Percentiles rank a stretch among this genome's conserved stretches.
Evolutionary conservation across 1,140 invertebrate species (phyloP).

Genomic region (Drosophila seguyi): DNA sequence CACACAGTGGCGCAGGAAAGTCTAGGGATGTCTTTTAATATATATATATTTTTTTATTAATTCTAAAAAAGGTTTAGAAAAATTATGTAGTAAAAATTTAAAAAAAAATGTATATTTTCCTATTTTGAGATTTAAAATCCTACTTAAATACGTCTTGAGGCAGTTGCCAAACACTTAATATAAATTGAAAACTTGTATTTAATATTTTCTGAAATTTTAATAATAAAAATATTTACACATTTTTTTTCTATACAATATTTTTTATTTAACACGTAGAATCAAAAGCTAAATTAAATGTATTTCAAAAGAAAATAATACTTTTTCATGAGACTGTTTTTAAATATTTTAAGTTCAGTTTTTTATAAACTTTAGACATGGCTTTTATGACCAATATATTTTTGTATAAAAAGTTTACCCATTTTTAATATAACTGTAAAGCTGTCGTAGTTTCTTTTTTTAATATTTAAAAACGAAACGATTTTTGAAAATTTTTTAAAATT

Average conservation of each 20-base stretch:
- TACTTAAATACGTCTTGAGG: no score
- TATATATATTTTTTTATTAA: no score
- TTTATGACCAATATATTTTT: neutral
- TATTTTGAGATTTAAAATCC: no score
- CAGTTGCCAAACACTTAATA: no score
- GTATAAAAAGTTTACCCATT: neutral
- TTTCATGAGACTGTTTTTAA: neutral
- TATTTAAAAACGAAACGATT: neutral
- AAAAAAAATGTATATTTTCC: no score
- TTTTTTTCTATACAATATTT: no score
- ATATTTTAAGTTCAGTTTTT: neutral
- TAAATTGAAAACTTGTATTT: no score
- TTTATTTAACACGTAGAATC: neutral
- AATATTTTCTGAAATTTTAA: no score
- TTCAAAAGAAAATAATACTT: neutral
- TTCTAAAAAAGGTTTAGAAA: no score
- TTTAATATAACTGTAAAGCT: neutral
- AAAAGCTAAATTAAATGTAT: neutral
- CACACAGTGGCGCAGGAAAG: conserved; percentile 43
- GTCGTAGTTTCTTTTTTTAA: neutral
- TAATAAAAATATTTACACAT: no score
- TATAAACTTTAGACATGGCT: neutral
- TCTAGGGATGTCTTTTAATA: neutral
- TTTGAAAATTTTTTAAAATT: no score
- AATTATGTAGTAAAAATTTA: no score